phyloP scores from a whole-genome alignment of 2,113 vertebrate species.

The Triplophysa rosa region DNA sequence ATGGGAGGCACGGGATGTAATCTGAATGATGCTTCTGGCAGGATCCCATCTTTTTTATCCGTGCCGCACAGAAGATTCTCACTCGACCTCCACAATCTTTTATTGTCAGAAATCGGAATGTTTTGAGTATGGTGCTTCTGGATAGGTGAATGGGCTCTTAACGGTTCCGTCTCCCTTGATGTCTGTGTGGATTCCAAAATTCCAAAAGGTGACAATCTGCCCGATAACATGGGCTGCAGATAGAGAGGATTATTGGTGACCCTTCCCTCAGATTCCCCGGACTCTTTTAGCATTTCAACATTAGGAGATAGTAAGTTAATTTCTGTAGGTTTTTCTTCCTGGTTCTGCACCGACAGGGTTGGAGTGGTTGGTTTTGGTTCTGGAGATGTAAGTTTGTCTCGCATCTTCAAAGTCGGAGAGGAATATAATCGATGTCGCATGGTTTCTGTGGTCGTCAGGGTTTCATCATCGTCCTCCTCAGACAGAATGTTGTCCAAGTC shows the following conservation, averaged over 20 bases:
- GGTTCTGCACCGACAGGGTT: not conserved
- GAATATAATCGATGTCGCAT: constrained; percentile 52
- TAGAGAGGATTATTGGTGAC: constrained; percentile 32
- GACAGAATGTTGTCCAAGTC: constrained; percentile 74
- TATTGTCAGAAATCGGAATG: not conserved
- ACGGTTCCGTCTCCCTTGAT: not conserved
- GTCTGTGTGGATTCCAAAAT: not conserved
- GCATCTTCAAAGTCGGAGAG: constrained; percentile 27
- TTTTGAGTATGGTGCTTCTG: not conserved
- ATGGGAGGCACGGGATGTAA: constrained; percentile 18
- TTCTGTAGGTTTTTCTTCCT: not conserved
- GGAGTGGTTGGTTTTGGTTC: not conserved
- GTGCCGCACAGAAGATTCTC: not conserved
- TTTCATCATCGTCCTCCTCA: constrained; percentile 66
- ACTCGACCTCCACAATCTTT: not conserved
- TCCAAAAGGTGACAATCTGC: not conserved
- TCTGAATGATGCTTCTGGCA: not conserved
- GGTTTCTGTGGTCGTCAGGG: constrained; percentile 13
- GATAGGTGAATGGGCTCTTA: not conserved
- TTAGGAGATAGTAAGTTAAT: not conserved
- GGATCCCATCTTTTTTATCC: not conserved
- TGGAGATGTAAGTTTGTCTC: not conserved
- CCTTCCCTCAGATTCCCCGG: constrained; percentile 25
- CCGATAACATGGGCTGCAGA: constrained; percentile 15
- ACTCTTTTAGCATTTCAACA: not conserved